Base-by-base conservation (phyloP, 1,140 invertebrate species). In the Lasioglossum albipes region DNA sequence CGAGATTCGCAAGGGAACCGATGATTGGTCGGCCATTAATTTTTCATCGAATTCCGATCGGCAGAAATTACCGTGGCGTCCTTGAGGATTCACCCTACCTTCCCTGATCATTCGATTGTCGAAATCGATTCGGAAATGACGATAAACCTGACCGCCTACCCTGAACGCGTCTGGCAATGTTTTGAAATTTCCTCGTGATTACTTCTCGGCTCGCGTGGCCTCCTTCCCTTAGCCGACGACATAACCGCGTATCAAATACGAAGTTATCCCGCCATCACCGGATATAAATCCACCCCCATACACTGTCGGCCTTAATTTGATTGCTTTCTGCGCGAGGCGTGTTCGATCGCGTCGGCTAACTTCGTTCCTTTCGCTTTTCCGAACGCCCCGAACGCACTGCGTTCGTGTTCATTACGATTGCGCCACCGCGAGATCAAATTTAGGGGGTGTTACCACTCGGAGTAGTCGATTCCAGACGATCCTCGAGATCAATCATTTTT, bases 51-150 rank as follows among this genome's bases (percentile, higher is more conserved):
- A 90, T 90, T 82, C 76, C 74, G 84, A 91, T 91, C 91, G 88
- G 81, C 86, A 76, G 66, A 76, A 80, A 92, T 91, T 92, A 89
- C 88, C 86, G 65, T 52, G 73, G 65, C 81, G 79, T 82, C 78
- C 70, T 65, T 49, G 41, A 68, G 59, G 49, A 36, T 16, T 52
- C 68, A 73, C 27, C 49, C 22, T 84, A 74, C 84, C 83, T 87
- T 83, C 85, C 74, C 90, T 91, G 90, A 92, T 91, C 91, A 93
- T 92, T 92, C 91, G 90, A 92, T 93, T 91, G 91, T 88, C 89
- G 88, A 91, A 90, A 92, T 92, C 89, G 90, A 91, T 91, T 93
- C 91, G 91, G 89, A 92, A 93, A 92, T 92, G 83, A 89, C 87
- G 88, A 92, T 91, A 91, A 92, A 86, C 82, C 89, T 82, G 84